A percentile compares a stretch with the other conserved stretches of the same genome.
These are phyloP conservation scores for Gortyna flavago DNA, from an alignment of 2,888 invertebrate species.

Conservation along the genomic window DNA sequence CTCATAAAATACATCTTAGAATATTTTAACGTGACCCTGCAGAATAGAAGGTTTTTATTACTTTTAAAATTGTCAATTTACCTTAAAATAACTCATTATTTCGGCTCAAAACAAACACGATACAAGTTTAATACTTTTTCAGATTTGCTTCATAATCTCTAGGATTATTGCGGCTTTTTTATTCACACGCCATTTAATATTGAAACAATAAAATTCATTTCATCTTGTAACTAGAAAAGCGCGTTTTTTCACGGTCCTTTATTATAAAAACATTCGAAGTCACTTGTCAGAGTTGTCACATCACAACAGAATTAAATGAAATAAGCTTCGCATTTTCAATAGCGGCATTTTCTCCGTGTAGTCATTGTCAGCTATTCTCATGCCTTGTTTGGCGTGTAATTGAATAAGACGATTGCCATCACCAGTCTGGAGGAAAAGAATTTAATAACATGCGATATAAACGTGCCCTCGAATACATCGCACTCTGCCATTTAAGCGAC, in stretches of 20 bases:
- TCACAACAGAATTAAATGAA: conserved; percentile 79
- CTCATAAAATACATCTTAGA: conserved; percentile 54
- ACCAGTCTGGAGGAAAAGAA: conserved; percentile 84
- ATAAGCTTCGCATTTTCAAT: conserved; percentile 84
- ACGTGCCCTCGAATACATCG: conserved; percentile 74
- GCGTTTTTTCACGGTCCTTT: conserved; percentile 53
- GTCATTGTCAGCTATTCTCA: conserved; percentile 86
- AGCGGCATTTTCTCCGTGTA: conserved; percentile 79
- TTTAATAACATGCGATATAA: conserved; percentile 87
- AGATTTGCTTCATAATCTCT: conserved; percentile 42
- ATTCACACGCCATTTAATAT: conserved; percentile 42
- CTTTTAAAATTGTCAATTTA: conserved; percentile 34
- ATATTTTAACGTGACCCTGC: conserved; percentile 42
- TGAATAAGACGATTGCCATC: conserved; percentile 88
- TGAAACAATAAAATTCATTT: conserved; percentile 49
- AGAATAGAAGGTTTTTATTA: conserved; percentile 31
- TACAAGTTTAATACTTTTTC: conserved; percentile 38
- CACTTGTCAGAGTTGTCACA: conserved; percentile 70
- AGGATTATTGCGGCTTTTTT: conserved; percentile 48
- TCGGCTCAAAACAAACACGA: conserved; percentile 17
- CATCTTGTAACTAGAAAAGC: conserved; percentile 36
- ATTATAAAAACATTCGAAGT: conserved; percentile 68
- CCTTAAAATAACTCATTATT: conserved; percentile 14
- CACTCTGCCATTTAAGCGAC: conserved; percentile 71
- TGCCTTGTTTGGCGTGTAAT: conserved; percentile 86